Percentiles rank a stretch among this genome's conserved stretches.
phyloP scores from a whole-genome alignment of 1,140 invertebrate genomes.

The Sycophaga agraensis region DNA sequence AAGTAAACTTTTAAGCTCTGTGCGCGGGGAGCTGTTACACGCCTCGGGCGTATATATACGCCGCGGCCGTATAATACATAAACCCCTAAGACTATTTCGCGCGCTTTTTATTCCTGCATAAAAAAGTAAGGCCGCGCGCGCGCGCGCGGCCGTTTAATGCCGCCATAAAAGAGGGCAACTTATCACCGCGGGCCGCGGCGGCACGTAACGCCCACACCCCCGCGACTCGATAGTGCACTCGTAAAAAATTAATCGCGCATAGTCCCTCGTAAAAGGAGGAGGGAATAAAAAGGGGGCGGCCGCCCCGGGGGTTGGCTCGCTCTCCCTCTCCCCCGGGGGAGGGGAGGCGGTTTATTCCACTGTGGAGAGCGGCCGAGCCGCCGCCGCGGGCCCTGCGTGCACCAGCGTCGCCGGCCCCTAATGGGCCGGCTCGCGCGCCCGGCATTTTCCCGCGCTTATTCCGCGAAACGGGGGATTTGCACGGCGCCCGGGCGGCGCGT shows the following conservation, averaged over 20 bases:
- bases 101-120: slow-evolving; percentile 3
- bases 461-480: slow-evolving; percentile 11
- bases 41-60: no score
- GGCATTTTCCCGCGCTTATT: slow-evolving; percentile 7
- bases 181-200: not conserved
- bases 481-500: not conserved
- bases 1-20: no score
- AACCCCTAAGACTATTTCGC: not conserved
- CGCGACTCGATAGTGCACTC: slow-evolving; percentile 8
- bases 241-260: slow-evolving; percentile 23
- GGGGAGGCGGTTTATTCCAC: no score
- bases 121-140: not conserved
- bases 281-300: not conserved
- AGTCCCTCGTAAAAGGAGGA: slow-evolving; percentile 14
- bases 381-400: no score
- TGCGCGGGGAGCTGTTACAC: no score
- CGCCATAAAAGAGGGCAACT: slow-evolving; percentile 2
- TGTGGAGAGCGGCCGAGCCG: no score
- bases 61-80: no score
- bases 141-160: not conserved
- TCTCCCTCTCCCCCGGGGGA: no score
- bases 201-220: no score
- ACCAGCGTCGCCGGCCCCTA: no score
- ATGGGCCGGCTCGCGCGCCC: not conserved
- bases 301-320: no score